phyloP scores from a whole-genome alignment of 2,797 vertebrate species.

The Eulemur rubriventer region DNA sequence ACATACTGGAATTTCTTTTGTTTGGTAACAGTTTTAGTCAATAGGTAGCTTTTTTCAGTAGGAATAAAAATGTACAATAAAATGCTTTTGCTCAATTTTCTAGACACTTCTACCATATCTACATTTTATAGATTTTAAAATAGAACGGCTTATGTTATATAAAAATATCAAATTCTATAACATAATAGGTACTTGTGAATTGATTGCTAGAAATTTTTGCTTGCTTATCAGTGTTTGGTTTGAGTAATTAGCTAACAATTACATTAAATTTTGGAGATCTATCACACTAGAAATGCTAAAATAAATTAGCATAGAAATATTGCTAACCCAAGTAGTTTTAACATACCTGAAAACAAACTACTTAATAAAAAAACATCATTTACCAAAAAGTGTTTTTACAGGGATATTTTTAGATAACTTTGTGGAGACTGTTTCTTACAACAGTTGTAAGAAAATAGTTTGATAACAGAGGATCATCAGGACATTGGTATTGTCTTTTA shows the following conservation, averaged over 20 bases:
- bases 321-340: neutral
- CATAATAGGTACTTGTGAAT: neutral
- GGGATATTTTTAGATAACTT: neutral
- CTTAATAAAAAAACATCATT: neutral
- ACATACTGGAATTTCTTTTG: neutral
- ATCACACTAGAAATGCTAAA: neutral
- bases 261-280: neutral
- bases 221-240: neutral
- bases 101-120: neutral
- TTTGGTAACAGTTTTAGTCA: neutral
- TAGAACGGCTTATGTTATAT: neutral
- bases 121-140: neutral
- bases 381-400: neutral
- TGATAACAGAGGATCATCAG: neutral
- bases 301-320: neutral
- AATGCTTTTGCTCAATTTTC: neutral
- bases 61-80: neutral
- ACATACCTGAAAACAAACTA: neutral
- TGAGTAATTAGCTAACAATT: neutral
- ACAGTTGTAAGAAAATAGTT: neutral
- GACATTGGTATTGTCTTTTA: neutral
- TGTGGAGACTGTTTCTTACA: neutral
- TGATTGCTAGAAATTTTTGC: neutral
- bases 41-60: neutral
- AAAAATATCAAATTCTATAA: neutral